A percentile compares a stretch with the other conserved stretches of the same genome.
Conservation (phyloP, 2,888 invertebrate genomes). For the Tubiluchus corallicola region DNA sequence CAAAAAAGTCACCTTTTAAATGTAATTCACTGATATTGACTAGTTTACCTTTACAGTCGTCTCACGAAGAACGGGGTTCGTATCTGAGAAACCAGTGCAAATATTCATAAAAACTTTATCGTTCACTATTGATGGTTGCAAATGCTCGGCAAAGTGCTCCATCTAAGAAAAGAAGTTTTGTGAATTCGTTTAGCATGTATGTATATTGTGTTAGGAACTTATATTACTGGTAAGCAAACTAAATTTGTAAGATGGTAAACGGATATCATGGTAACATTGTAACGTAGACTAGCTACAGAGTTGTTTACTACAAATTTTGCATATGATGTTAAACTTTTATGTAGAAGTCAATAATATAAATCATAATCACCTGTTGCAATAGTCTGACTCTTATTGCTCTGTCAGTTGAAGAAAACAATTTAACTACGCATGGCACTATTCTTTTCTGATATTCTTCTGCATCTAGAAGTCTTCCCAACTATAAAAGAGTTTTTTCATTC, state of each 20-base stretch:
- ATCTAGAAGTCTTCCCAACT: constrained; percentile 73
- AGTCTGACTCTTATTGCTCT: constrained; percentile 81
- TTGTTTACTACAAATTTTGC: neutral
- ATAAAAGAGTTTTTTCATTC: constrained; percentile 24
- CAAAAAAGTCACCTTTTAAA: too few relatives aligned
- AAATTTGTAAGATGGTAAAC: too few relatives aligned
- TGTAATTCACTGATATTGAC: too few relatives aligned
- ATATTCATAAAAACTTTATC: constrained; percentile 48
- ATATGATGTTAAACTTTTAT: neutral
- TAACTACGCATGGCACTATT: constrained; percentile 92
- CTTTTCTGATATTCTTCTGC: constrained; percentile 83
- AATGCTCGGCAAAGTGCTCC: constrained; percentile 53
- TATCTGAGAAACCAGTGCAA: constrained; percentile 84
- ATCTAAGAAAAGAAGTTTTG: constrained; percentile 29
- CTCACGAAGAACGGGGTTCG: constrained; percentile 87
- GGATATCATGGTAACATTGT: neutral
- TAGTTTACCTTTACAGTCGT: constrained; percentile 90
- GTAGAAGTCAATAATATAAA: neutral
- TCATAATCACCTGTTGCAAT: constrained; percentile 47
- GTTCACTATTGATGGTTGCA: constrained; percentile 48
- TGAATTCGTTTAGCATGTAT: too few relatives aligned
- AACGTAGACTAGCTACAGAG: constrained; percentile 10
- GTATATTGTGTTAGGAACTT: too few relatives aligned
- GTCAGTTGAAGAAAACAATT: constrained; percentile 85
- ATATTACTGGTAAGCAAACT: too few relatives aligned